phyloP scores from a whole-genome alignment of 2,888 invertebrate genomes.

The Lepidocyrtinus sp. region DNA sequence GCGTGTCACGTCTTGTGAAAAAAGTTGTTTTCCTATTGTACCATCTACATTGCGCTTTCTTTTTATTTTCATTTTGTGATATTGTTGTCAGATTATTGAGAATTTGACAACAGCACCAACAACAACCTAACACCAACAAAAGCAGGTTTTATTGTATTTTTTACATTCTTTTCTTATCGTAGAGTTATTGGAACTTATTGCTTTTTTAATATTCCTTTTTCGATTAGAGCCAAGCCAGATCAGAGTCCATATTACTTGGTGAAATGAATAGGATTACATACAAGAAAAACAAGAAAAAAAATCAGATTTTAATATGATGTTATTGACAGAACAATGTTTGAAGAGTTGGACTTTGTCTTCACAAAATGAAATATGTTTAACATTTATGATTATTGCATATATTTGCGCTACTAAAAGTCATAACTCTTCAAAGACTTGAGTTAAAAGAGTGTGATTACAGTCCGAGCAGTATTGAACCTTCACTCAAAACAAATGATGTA shows the following conservation, averaged over 20 bases:
- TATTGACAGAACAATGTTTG: constrained; percentile 14
- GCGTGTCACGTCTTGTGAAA: constrained; percentile 9
- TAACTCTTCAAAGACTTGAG: no score
- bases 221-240: neutral
- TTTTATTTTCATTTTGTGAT: no score
- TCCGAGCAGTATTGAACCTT: neutral
- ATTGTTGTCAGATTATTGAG: constrained; percentile 13
- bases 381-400: no score
- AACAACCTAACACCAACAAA: constrained; percentile 9
- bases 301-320: neutral
- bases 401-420: no score
- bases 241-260: neutral
- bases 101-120: constrained; percentile 18
- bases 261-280: constrained; percentile 4
- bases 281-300: neutral
- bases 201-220: neutral
- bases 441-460: no score
- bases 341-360: no score
- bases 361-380: no score
- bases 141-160: constrained; percentile 15
- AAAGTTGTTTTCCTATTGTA: constrained; percentile 12
- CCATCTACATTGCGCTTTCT: neutral
- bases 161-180: neutral
- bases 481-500: neutral
- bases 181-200: neutral